phyloP scores from a whole-genome alignment of 64 coral and sea anemone genomes.

The Dendronephthya gigantea region DNA sequence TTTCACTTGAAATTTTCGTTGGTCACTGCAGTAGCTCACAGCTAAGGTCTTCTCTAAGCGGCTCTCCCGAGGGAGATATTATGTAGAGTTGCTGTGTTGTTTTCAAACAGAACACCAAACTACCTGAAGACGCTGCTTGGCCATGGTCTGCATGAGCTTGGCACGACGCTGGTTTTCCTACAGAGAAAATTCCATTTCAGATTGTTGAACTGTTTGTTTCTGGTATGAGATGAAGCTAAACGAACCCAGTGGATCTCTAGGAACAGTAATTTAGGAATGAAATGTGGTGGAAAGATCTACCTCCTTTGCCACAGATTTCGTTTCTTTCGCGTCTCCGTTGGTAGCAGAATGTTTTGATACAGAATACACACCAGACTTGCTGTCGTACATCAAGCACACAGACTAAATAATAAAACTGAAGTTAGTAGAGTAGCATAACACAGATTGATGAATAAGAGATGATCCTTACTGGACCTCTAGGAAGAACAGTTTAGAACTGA shows the following conservation, averaged over 20 bases:
- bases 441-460: no score
- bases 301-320: background rate
- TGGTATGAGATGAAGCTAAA: no score
- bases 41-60: no score
- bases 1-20: no score
- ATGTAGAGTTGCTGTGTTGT: no score
- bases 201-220: no score
- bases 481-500: no score
- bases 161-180: slow-evolving; percentile 42
- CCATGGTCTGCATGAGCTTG: slow-evolving; percentile 92
- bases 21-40: no score
- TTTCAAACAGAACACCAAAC: background rate
- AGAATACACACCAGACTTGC: background rate
- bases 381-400: background rate
- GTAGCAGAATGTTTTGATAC: background rate
- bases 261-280: no score
- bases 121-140: slow-evolving; percentile 80
- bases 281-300: background rate
- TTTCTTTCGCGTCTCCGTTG: slow-evolving; percentile 1
- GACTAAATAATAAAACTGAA: background rate
- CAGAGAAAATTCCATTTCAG: background rate
- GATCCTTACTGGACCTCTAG: no score
- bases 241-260: no score
- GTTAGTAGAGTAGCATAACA: background rate
- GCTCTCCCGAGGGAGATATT: no score